phyloP scores from a whole-genome alignment of 2,888 invertebrate genomes.

The Eristalinus aeneus region DNA sequence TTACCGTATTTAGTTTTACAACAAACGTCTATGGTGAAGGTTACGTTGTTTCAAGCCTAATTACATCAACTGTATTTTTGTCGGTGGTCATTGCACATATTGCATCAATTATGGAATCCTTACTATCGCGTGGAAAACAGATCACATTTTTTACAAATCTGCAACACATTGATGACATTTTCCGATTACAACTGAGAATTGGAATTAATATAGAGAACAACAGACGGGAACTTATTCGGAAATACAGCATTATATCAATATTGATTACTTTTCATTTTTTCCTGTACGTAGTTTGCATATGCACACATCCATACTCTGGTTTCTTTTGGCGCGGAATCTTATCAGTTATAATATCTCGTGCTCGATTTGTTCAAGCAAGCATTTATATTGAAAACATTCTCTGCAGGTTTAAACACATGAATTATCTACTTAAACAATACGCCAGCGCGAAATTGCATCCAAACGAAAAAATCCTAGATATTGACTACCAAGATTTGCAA shows the following conservation, averaged over 20 bases:
- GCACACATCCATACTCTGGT: neutral
- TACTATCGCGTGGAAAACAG: conserved; percentile 3
- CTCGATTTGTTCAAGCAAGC: conserved; percentile 25
- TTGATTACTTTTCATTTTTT: neutral
- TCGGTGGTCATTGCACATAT: neutral
- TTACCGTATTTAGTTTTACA: neutral
- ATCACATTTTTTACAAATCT: conserved; percentile 25
- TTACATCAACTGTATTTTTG: conserved; percentile 6
- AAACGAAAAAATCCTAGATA: conserved; percentile 8
- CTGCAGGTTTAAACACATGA: conserved; percentile 24
- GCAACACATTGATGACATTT: conserved; percentile 36
- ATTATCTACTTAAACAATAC: conserved; percentile 17
- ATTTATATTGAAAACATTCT: conserved; percentile 32
- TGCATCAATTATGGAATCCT: conserved; percentile 18
- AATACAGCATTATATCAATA: conserved; percentile 12
- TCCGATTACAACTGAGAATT: conserved; percentile 9
- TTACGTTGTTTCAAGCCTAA: conserved; percentile 21
- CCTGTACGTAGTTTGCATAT: neutral
- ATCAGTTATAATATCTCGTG: conserved; percentile 20
- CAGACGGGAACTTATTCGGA: neutral
- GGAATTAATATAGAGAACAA: neutral
- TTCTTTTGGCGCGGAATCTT: conserved; percentile 18
- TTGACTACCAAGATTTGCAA: neutral
- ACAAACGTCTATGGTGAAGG: conserved; percentile 29
- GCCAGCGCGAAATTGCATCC: neutral